A percentile compares a stretch with the other conserved stretches of the same genome.
Evolutionary conservation across 2,888 invertebrate species (phyloP).

Genomic region (Cantharis rustica): DNA sequence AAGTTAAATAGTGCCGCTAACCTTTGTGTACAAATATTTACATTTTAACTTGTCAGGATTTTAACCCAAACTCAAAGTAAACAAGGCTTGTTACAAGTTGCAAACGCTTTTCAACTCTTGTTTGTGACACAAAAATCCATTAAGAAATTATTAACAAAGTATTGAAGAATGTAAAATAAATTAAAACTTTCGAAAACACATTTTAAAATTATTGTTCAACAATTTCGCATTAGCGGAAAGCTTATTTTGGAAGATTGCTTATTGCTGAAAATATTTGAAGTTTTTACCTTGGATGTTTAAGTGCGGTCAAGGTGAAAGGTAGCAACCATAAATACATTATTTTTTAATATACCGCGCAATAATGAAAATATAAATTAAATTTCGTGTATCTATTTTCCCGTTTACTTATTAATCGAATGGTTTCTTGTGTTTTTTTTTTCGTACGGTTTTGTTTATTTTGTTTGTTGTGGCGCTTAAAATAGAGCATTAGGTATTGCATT

Average conservation of each 20-base stretch:
- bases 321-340: background rate
- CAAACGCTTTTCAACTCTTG: background rate
- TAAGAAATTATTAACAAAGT: background rate
- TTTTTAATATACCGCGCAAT: background rate
- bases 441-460: background rate
- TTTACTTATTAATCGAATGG: background rate
- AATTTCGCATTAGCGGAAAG: background rate
- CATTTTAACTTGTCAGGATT: background rate
- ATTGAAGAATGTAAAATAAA: no score
- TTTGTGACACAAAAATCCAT: background rate
- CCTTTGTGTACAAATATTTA: background rate
- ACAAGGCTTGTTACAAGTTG: background rate
- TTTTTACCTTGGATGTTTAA: background rate
- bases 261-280: background rate
- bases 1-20: background rate
- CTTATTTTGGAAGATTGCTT: background rate
- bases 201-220: no score
- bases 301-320: background rate
- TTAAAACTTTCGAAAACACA: no score
- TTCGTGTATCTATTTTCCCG: background rate
- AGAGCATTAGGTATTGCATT: background rate
- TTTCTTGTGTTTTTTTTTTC: background rate
- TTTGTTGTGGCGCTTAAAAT: background rate
- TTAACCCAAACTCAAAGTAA: background rate
- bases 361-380: background rate